Percentiles rank a stretch among this genome's conserved stretches.
Conservation (phyloP, 2,888 invertebrate species). For the Chrysomela aeneicollis region DNA sequence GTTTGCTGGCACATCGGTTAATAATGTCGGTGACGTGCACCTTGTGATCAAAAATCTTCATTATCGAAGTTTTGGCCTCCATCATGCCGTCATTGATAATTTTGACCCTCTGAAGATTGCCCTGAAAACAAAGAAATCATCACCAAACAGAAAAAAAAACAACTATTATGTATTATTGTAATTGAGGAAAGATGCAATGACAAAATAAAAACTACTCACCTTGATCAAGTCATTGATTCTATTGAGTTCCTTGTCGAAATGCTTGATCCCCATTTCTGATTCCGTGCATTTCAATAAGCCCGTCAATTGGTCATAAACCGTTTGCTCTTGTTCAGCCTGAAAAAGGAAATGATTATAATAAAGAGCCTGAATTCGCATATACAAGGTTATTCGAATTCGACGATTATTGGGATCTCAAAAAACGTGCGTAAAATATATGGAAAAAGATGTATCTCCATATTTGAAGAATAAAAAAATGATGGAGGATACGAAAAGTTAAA, state of each 20-base stretch:
- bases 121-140: constrained; percentile 66
- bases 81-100: constrained; percentile 90
- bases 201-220: constrained; percentile 62
- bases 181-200: no score
- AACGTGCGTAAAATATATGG: no score
- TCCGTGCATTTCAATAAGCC: constrained; percentile 59
- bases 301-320: constrained; percentile 59
- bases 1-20: constrained; percentile 88
- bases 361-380: constrained; percentile 9
- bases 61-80: constrained; percentile 87
- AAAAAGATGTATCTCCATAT: no score
- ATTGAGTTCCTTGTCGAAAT: constrained; percentile 58
- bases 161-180: no score
- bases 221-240: constrained; percentile 69
- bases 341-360: no score
- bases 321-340: constrained; percentile 65
- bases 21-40: constrained; percentile 89
- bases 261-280: constrained; percentile 54
- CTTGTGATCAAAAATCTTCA: constrained; percentile 92
- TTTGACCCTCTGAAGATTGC: constrained; percentile 93
- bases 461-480: no score
- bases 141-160: no score
- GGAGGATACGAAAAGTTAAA: no score
- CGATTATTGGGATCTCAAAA: no score
- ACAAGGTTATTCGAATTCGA: no score